Evolutionary conservation across 2,797 vertebrate genomes (phyloP), one percentile per base, ranked within the genome.

Genomic region (Pseudochirops cupreus): DNA sequence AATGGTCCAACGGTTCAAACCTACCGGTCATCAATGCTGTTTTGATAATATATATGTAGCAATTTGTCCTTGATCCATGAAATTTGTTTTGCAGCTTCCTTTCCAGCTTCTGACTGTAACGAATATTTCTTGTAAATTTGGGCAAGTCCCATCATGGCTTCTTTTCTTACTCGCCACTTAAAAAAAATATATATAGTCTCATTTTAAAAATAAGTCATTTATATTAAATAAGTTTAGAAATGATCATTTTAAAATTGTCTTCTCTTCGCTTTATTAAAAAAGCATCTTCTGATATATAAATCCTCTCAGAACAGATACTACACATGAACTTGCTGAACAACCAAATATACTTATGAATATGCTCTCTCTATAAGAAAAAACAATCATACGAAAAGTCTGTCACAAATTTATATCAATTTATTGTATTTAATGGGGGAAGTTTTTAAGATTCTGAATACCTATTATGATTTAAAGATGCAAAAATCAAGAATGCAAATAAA

Each of bases 1-100:
- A n/a, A 21, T 54, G 39, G 4, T 91, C 33, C 4, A 31, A 31
- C 24, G 16, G 7, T 53, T 91, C 89, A 89, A 94, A 98, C 99
- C 98, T 98, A 99, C 99, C 99, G 98, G 98, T 99, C 99, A 95
- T 99, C 99, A 74, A 99, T 99, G 98, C 99, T 99, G 98, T 99
- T 99, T 98, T 99, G 99, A 97, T 99, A 99, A 99, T 99, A 99
- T 98, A 99, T 99, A 95, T 99, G 99, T 10, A 99, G 99, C 93
- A 99, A 98, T 97, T 99, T 99, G 98, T 99, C 99, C 99, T 99
- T 99, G 98, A 99, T 99, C 99, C 99, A 99, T 57, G 99, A 99
- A 98, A 99, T 99, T 98, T 99, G 99, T 97, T 99, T 99, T 90
- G 99, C 98, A 29, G 99, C 99, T 97, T 99, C 99, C 97, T 99